Evolutionary conservation across 2,113 vertebrate species (phyloP).

Genomic region (Junco hyemalis): DNA sequence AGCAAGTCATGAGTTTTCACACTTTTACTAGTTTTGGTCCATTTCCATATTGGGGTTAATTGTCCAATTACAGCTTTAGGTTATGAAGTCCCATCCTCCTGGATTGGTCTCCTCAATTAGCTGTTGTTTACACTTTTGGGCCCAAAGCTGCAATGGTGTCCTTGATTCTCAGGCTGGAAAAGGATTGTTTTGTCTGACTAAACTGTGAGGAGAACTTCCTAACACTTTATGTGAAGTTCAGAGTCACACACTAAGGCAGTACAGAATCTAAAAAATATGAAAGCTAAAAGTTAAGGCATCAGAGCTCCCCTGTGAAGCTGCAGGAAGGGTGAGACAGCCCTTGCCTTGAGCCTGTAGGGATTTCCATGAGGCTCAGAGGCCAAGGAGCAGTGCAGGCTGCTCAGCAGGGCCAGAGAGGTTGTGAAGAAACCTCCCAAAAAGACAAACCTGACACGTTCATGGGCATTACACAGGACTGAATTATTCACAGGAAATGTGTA

Average conservation of each 20-base stretch:
- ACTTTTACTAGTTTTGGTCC: background rate
- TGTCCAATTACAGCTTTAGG: background rate
- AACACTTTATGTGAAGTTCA: background rate
- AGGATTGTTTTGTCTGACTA: background rate
- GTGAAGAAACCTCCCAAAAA: background rate
- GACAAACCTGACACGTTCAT: background rate
- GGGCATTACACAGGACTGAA: background rate
- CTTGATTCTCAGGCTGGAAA: background rate
- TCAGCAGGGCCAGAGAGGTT: accelerated
- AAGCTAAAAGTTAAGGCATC: background rate
- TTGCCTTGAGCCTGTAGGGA: background rate
- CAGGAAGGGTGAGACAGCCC: background rate
- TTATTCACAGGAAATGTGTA: background rate
- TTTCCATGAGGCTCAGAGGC: background rate
- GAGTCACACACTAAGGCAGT: background rate
- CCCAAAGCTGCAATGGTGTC: background rate
- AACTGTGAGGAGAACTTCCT: background rate
- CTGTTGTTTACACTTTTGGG: background rate
- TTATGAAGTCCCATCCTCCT: background rate
- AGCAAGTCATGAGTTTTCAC: background rate
- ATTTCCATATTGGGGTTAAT: background rate
- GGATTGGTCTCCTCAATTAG: background rate
- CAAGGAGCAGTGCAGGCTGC: accelerated
- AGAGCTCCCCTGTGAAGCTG: accelerated
- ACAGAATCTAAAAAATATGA: background rate